Evolutionary conservation across 2,888 invertebrate species (phyloP).

Genomic region (Lampropteryx suffumata): DNA sequence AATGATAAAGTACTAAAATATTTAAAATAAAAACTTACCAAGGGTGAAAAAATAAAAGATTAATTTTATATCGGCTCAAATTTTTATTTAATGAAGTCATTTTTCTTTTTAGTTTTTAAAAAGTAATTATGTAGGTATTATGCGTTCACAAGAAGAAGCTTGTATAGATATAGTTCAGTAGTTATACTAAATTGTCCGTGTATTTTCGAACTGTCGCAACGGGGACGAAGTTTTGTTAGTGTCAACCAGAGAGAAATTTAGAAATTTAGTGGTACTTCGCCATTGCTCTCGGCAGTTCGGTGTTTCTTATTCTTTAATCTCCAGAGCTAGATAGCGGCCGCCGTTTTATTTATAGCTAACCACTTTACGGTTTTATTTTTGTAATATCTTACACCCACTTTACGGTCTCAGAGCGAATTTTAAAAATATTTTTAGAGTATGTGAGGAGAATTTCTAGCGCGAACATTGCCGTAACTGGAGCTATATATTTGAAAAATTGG

Average conservation of each 20-base stretch:
- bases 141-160: too few relatives aligned
- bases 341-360: conserved; percentile 28
- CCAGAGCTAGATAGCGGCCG: conserved; percentile 27
- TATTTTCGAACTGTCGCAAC: conserved; percentile 46
- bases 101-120: too few relatives aligned
- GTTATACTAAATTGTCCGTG: conserved; percentile 33
- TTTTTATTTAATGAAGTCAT: too few relatives aligned
- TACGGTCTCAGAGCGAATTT: conserved; percentile 14
- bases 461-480: conserved; percentile 5
- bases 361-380: conserved; percentile 29
- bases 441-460: conserved; percentile 16
- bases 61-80: too few relatives aligned
- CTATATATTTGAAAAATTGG: conserved; percentile 24
- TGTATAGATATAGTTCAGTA: background rate
- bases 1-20: too few relatives aligned
- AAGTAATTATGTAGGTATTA: too few relatives aligned
- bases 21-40: too few relatives aligned
- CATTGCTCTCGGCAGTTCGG: conserved; percentile 48
- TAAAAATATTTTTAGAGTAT: conserved; percentile 24
- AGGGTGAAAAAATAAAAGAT: too few relatives aligned
- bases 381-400: conserved; percentile 23
- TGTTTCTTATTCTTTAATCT: conserved; percentile 41
- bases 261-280: conserved; percentile 61
- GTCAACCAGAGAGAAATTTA: conserved; percentile 70
- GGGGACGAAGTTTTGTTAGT: conserved; percentile 64